phyloP scores from a whole-genome alignment of 2,888 invertebrate genomes.

The Torymus tubicola region DNA sequence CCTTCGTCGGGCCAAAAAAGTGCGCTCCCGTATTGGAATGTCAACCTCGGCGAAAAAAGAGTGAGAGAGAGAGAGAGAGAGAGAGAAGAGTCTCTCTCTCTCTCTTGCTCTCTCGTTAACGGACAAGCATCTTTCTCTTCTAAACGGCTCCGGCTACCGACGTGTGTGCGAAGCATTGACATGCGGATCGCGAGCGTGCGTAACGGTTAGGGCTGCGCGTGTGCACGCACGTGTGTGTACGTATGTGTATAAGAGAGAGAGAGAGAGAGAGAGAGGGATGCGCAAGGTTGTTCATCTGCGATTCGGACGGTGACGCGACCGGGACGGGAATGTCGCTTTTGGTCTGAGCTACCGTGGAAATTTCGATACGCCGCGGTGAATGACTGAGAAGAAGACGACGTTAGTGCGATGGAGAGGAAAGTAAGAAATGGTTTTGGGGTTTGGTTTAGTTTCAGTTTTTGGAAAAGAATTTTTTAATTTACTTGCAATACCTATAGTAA shows the following conservation, averaged over 20 bases:
- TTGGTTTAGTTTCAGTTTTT: too few species aligned
- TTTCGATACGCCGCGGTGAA: too few species aligned
- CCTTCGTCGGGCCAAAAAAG: slow-evolving; percentile 16
- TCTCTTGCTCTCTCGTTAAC: slow-evolving; percentile 38
- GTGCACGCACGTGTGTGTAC: slow-evolving; percentile 67
- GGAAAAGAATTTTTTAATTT: too few species aligned
- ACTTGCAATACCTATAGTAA: too few species aligned
- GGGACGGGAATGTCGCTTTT: slow-evolving; percentile 37
- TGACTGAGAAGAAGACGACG: too few species aligned
- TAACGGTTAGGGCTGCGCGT: slow-evolving; percentile 70
- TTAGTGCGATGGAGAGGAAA: too few species aligned
- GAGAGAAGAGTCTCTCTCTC: too few species aligned
- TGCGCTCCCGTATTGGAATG: slow-evolving; percentile 37
- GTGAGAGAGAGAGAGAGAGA: neutral
- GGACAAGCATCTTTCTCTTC: slow-evolving; percentile 21
- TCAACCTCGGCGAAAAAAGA: slow-evolving; percentile 2
- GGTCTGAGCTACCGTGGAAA: slow-evolving; percentile 51
- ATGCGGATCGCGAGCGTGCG: slow-evolving; percentile 72
- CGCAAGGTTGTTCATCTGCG: slow-evolving; percentile 76
- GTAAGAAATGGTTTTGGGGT: too few species aligned
- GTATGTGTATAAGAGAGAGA: neutral
- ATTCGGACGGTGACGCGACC: slow-evolving; percentile 62
- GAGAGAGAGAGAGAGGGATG: slow-evolving; percentile 66
- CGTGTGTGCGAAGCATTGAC: slow-evolving; percentile 64
- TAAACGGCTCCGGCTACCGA: slow-evolving; percentile 13